These are phyloP conservation scores for Brachyopa scutellaris DNA, from an alignment of 2,888 invertebrate species.

Conservation along the genomic window DNA sequence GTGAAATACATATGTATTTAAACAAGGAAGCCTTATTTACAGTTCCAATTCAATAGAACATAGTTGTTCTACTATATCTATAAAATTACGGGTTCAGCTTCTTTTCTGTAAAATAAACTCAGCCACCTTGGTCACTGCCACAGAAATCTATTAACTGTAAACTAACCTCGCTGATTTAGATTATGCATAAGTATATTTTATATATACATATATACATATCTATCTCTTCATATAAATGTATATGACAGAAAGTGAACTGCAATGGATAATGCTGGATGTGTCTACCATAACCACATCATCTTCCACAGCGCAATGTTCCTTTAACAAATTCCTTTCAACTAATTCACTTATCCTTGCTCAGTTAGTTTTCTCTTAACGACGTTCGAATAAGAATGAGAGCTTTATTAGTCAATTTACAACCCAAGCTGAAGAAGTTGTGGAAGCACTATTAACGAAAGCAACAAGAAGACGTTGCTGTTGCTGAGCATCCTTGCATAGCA, in stretches of 20 bases:
- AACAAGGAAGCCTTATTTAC: no score
- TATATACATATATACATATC: no score
- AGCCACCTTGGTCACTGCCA: no score
- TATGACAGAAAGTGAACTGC: background rate
- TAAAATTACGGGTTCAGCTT: no score
- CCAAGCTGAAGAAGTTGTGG: constrained; percentile 59
- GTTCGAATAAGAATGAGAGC: constrained; percentile 53
- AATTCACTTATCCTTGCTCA: constrained; percentile 60
- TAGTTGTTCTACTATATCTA: no score
- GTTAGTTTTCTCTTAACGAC: constrained; percentile 47
- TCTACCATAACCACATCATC: background rate
- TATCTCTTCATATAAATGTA: no score
- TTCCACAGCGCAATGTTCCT: background rate
- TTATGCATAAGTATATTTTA: no score
- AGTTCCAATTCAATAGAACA: no score
- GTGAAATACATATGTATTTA: no score
- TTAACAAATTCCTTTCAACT: constrained; percentile 46
- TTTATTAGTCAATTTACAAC: constrained; percentile 68
- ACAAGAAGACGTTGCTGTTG: constrained; percentile 23
- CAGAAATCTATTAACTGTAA: no score
- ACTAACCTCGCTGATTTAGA: no score
- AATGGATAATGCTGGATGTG: background rate
- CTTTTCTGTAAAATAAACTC: no score
- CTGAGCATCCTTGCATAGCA: constrained; percentile 16
- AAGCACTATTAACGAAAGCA: constrained; percentile 57